Evolutionary conservation across 2,113 vertebrate species (phyloP), one percentile per base, ranked within the genome.

Genomic region (Gobiocypris rarus): DNA sequence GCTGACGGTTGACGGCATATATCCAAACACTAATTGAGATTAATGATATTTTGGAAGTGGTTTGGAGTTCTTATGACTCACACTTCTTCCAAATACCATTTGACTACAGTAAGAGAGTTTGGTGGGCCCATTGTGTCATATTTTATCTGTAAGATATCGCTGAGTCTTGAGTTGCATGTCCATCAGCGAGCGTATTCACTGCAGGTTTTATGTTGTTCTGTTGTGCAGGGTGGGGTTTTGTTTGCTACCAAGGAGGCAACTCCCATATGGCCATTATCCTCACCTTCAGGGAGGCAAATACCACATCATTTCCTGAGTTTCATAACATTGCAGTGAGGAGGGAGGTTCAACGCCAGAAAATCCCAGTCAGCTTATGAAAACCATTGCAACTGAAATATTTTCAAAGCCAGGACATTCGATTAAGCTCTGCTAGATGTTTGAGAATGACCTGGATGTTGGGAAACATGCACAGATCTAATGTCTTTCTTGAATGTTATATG

Each of bases 401-500:
- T 19, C 0, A 0, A 22, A 41, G n/a, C n/a, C n/a, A n/a, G 9
- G 19, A n/a, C 65, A 31, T 31, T 31, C 4, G 8, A 13, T 41
- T 70, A 2, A n/a, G 19, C 34, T 70, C 11, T 43, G 22, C 65
- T 69, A 38, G 5, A 24, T n/a, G 22, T 71, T 24, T 45, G 9
- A 71, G 22, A 14, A 71, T 71, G 69, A 71, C 69, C 69, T 71
- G 69, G 10, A 24, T 71, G 22, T 71, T 71, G 22, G 5, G 34
- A 71, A 43, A 45, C 22, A 43, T 71, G 22, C 38, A 71, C 19
- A 11, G 19, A 70, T 70, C 38, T 5, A 5, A 43, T 0, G 38
- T 45, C 50, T 34, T 31, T 69, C 3, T 69, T 38, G 34, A 3
- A 34, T 34, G 34, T 34, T 34, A 69, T 38, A 31, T 38, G 38